Base-by-base conservation (phyloP, 2,113 vertebrate species). In the Perca fluviatilis region DNA sequence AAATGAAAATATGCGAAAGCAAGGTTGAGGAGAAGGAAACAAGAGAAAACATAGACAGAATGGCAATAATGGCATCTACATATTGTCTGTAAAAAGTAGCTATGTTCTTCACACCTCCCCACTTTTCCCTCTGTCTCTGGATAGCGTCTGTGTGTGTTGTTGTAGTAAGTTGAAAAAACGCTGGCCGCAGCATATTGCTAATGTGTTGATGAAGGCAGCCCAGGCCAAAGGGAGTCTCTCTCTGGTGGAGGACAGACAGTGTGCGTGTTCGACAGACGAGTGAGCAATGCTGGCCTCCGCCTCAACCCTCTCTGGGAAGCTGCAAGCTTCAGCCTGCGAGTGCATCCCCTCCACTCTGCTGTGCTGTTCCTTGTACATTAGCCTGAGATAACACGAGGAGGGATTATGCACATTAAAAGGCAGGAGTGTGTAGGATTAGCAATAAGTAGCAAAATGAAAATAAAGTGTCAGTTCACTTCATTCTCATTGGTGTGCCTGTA, bases 251-350 rank as follows among this genome's bases (percentile, higher is more conserved):
- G 90, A 91, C 89, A 90, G 89, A 94, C 91, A 82, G 82, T 65
- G 89, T 90, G 91, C 78, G 64, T 91, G 92, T 91, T 93, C 83
- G 75, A 93, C 91, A 93, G 92, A 93, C 83, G 77, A 89, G 83
- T 79, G 92, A 92, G 91, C 92, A 92, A 83, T 69, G 54, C 87
- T 91, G 92, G 90, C 92, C 92, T 92, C 90, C 73, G 40, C 85
- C 80, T 92, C 91, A 93, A 93, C 93, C 91, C 92, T 93, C 93
- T 94, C 84, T 89, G 90, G 93, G 92, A 93, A 94, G 86, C 88
- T 73, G 79, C 86, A 69, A 80, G 73, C 88, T 90, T 68, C 64
- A 89, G 89, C 84, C 89, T 62, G 88, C 49, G 60, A 88, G 79
- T 74, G 81, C 85, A 88, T 88, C 89, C 86, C 85, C 80, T 85